Percentiles rank a stretch among this genome's conserved stretches.
Evolutionary conservation across 2,888 invertebrate genomes (phyloP).

Genomic region (Trissoscelio sp.): DNA sequence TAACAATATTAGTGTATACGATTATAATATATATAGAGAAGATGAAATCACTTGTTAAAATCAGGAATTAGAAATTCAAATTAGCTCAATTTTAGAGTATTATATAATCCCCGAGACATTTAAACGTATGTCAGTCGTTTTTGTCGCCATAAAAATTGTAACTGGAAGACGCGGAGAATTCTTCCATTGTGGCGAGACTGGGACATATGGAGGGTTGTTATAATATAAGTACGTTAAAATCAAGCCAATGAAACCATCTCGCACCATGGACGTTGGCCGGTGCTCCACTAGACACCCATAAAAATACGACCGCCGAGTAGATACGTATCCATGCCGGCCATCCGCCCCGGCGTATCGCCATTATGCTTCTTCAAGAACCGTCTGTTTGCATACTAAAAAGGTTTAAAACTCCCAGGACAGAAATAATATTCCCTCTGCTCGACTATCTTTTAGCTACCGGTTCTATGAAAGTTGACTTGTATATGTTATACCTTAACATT

Average conservation of each 20-base stretch:
- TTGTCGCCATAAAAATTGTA: slow-evolving; percentile 58
- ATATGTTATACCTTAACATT: slow-evolving; percentile 5
- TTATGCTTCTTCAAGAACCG: slow-evolving; percentile 76
- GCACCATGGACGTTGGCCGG: slow-evolving; percentile 55
- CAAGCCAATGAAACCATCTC: slow-evolving; percentile 61
- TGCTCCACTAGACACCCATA: slow-evolving; percentile 68
- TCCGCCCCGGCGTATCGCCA: slow-evolving; percentile 68
- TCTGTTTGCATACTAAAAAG: slow-evolving; percentile 80
- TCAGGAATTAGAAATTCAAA: neutral
- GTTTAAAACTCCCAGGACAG: slow-evolving; percentile 77
- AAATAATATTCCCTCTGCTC: slow-evolving; percentile 76
- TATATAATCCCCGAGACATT: slow-evolving; percentile 16
- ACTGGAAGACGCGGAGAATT: slow-evolving; percentile 11
- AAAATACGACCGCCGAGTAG: slow-evolving; percentile 69
- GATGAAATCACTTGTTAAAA: neutral
- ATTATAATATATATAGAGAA: too few relatives aligned
- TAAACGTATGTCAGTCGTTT: slow-evolving; percentile 28
- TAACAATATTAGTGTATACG: too few relatives aligned
- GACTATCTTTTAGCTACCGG: slow-evolving; percentile 56
- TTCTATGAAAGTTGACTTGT: slow-evolving; percentile 36
- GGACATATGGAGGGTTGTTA: slow-evolving; percentile 54
- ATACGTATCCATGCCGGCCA: slow-evolving; percentile 60
- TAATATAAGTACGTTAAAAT: slow-evolving; percentile 68
- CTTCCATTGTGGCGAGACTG: slow-evolving; percentile 20
- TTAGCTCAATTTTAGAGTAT: neutral